Evolutionary conservation across 2,888 invertebrate species (phyloP).

Genomic region (Saturnia pavonia): DNA sequence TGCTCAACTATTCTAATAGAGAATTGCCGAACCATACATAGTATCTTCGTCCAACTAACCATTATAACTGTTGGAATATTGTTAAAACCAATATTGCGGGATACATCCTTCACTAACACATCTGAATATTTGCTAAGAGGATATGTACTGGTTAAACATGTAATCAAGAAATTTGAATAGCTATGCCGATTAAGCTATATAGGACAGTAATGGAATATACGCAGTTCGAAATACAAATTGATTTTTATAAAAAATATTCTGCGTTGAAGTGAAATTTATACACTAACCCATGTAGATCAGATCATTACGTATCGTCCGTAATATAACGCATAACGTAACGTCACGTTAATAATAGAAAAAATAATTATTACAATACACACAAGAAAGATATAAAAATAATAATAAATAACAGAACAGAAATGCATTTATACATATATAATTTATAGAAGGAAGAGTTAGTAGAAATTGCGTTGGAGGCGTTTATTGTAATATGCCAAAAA

Average conservation of each 20-base stretch:
- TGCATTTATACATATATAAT: too few species aligned
- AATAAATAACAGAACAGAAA: too few species aligned
- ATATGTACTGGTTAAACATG: background rate
- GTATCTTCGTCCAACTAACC: constrained; percentile 6
- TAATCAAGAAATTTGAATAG: background rate
- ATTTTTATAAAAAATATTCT: background rate
- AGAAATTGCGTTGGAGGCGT: too few species aligned
- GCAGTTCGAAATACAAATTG: background rate
- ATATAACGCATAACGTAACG: too few species aligned
- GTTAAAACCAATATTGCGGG: background rate
- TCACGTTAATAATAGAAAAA: too few species aligned
- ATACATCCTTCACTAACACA: background rate
- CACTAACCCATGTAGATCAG: too few species aligned
- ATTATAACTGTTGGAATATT: constrained; percentile 2
- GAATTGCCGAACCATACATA: constrained; percentile 16
- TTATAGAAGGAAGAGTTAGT: too few species aligned
- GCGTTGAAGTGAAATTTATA: too few species aligned
- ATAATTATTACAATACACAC: too few species aligned
- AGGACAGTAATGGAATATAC: background rate
- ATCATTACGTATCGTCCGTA: too few species aligned
- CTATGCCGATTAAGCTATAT: background rate
- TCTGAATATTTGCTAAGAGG: constrained; percentile 11
- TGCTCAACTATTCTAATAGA: constrained; percentile 17
- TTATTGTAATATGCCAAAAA: background rate
- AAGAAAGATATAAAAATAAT: too few species aligned